Evolutionary conservation across 1,140 invertebrate genomes (phyloP).

Genomic region (Oscheius sp.): DNA sequence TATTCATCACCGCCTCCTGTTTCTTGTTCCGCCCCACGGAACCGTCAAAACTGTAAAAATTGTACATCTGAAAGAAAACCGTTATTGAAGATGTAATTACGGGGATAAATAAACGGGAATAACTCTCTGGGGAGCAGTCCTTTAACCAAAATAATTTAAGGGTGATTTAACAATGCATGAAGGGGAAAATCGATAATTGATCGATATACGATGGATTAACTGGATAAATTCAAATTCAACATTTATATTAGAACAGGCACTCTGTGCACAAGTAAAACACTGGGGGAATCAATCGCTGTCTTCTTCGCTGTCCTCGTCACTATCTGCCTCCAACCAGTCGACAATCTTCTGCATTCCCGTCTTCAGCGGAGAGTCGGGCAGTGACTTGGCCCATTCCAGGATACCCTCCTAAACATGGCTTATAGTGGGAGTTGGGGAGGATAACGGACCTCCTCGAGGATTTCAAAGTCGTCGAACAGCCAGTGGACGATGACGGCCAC

Average conservation of each 20-base stretch:
- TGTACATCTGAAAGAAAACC: too few relatives aligned
- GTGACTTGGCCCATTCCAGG: not conserved
- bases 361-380: constrained; percentile 4
- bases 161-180: too few relatives aligned
- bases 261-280: too few relatives aligned
- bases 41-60: too few relatives aligned
- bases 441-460: not conserved
- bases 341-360: constrained; percentile 1
- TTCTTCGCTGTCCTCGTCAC: not conserved
- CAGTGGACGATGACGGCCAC: not conserved
- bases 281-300: not conserved
- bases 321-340: constrained; percentile 6
- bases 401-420: not conserved
- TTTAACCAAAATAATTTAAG: too few relatives aligned
- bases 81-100: too few relatives aligned
- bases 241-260: too few relatives aligned
- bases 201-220: too few relatives aligned
- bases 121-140: too few relatives aligned
- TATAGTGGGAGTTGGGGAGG: not conserved
- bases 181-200: too few relatives aligned
- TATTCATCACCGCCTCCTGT: not conserved
- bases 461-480: not conserved
- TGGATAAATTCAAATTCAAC: too few relatives aligned
- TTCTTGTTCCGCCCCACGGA: not conserved
- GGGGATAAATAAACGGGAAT: too few relatives aligned